A percentile compares a stretch with the other conserved stretches of the same genome.
Conservation (phyloP, 64 coral and sea anemone species). For the Stichodactyla mertensii region DNA sequence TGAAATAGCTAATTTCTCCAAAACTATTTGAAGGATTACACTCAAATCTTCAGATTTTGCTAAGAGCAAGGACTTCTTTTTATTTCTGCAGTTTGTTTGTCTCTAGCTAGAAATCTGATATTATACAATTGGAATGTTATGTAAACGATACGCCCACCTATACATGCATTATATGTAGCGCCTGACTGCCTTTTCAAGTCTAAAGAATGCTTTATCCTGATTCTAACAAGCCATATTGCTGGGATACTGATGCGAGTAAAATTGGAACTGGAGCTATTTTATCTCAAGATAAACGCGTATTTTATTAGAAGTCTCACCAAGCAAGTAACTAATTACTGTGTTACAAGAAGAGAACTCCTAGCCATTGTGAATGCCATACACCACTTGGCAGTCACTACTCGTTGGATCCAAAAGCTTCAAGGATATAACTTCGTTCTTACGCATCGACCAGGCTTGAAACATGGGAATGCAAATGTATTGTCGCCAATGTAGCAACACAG, state of each 20-base stretch:
- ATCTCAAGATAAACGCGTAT: conserved; percentile 32
- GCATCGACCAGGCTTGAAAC: neutral
- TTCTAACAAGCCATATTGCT: neutral
- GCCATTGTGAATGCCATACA: conserved; percentile 38
- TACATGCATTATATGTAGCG: neutral
- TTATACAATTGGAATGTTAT: no score
- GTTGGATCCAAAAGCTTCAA: conserved; percentile 25
- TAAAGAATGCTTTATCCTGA: conserved; percentile 9
- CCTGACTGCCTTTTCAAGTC: neutral
- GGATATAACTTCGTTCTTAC: conserved; percentile 23
- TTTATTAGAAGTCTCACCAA: neutral
- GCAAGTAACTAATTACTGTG: conserved; percentile 30
- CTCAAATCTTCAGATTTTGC: no score
- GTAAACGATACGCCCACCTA: no score
- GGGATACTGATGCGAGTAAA: conserved; percentile 18
- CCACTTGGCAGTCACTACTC: conserved; percentile 10
- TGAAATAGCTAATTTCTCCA: no score
- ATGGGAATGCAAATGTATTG: neutral
- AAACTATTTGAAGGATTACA: no score
- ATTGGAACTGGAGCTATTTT: conserved; percentile 24
- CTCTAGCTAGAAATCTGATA: no score
- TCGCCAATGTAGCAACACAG: no score
- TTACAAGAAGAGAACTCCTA: conserved; percentile 12
- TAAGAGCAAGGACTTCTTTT: no score
- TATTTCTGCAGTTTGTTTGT: no score